These are phyloP conservation scores for Drosophila carrolli DNA, from an alignment of 1,140 invertebrate genomes.

Conservation along the genomic window DNA sequence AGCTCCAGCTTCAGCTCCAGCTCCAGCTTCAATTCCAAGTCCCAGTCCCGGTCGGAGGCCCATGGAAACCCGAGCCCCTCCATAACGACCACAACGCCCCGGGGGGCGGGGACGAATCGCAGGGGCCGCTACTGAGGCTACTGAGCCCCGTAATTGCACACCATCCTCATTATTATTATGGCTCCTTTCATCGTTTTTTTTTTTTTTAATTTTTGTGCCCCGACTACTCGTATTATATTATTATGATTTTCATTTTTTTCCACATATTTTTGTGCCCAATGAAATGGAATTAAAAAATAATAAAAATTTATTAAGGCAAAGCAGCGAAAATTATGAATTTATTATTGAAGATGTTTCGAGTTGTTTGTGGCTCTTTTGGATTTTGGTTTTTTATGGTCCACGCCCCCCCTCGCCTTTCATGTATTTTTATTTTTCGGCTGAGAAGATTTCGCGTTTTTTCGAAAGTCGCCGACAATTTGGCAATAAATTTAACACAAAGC, in stretches of 20 bases:
- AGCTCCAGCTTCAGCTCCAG: neutral
- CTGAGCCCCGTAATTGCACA: conserved; percentile 49
- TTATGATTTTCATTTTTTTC: conserved; percentile 51
- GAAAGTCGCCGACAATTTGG: conserved; percentile 78
- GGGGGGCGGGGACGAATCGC: conserved; percentile 36
- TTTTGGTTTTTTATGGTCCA: conserved; percentile 56
- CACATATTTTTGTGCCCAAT: conserved; percentile 43
- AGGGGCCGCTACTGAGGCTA: conserved; percentile 48
- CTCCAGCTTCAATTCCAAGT: neutral
- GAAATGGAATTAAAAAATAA: conserved; percentile 78
- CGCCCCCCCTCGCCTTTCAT: conserved; percentile 7
- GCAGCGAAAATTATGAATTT: conserved; percentile 76
- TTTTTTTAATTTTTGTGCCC: conserved; percentile 27
- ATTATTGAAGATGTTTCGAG: conserved; percentile 62
- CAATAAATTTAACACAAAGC: conserved; percentile 76
- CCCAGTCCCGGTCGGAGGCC: conserved; percentile 4
- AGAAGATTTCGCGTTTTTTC: conserved; percentile 66
- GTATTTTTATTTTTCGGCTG: conserved; percentile 4
- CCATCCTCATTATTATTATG: conserved; percentile 42
- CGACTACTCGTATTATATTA: conserved; percentile 59
- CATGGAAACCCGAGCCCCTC: neutral
- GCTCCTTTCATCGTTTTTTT: conserved; percentile 27
- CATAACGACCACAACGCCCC: conserved; percentile 22
- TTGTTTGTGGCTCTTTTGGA: conserved; percentile 31
- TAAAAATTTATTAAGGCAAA: conserved; percentile 81